These are phyloP conservation scores for Carapus acus DNA, from an alignment of 2,797 vertebrate species.

Conservation along the genomic window DNA sequence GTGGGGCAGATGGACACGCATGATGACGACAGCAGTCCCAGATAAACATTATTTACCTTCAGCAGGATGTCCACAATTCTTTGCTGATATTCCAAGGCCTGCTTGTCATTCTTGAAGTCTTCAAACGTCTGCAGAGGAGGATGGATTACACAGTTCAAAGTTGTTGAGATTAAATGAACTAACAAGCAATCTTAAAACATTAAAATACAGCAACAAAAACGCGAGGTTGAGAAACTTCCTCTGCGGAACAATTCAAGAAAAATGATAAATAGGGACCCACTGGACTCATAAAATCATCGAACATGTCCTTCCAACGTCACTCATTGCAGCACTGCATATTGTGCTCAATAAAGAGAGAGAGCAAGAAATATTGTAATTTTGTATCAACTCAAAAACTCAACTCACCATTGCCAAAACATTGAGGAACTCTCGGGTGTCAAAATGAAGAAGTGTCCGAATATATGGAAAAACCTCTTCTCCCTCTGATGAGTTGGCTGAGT, in stretches of 20 bases:
- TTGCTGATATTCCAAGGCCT: slow-evolving; percentile 96
- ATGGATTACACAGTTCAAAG: background rate
- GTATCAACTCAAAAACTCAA: background rate
- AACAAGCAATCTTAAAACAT: too few species aligned
- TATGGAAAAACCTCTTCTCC: slow-evolving; percentile 92
- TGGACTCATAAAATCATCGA: too few species aligned
- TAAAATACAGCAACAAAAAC: too few species aligned
- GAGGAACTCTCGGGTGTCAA: slow-evolving; percentile 94
- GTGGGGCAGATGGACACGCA: background rate
- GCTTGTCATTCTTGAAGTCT: slow-evolving; percentile 97
- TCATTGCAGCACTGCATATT: too few species aligned
- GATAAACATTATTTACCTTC: slow-evolving; percentile 71
- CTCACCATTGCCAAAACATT: slow-evolving; percentile 96
- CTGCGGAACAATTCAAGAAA: too few species aligned
- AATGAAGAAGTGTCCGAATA: slow-evolving; percentile 87
- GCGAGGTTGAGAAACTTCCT: too few species aligned
- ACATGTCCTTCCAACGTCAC: too few species aligned
- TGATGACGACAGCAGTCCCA: background rate
- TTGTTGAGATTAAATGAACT: too few species aligned
- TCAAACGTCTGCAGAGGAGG: slow-evolving; percentile 83
- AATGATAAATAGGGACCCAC: too few species aligned
- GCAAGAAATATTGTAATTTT: too few species aligned
- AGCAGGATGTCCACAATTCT: slow-evolving; percentile 96
- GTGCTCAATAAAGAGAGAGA: too few species aligned
- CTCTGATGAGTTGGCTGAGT: slow-evolving; percentile 78